Evolutionary conservation across 2,888 invertebrate genomes (phyloP).

Genomic region (Leptinotarsa peninsularis): DNA sequence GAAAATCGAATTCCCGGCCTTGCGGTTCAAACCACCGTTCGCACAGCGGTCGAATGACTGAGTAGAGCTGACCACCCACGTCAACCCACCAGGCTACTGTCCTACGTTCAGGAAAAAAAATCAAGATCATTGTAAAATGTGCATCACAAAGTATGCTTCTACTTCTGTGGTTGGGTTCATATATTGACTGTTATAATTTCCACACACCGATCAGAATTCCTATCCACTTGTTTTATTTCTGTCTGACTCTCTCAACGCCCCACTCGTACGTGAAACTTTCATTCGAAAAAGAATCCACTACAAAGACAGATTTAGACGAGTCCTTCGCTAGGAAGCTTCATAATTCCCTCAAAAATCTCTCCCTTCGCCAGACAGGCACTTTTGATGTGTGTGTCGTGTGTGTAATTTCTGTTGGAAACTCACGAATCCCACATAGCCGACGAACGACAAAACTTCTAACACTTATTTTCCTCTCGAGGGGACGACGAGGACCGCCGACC

Average conservation of each 20-base stretch:
- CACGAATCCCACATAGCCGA: slow-evolving; percentile 7
- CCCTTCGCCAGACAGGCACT: slow-evolving; percentile 5
- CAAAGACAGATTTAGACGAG: background rate
- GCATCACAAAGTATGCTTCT: too few relatives aligned
- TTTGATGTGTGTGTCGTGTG: slow-evolving; percentile 18
- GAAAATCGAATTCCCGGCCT: too few relatives aligned
- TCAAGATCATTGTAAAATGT: too few relatives aligned
- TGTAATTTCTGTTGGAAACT: slow-evolving; percentile 18
- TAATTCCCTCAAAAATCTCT: slow-evolving; percentile 8
- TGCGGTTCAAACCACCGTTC: too few relatives aligned
- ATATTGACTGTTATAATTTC: too few relatives aligned
- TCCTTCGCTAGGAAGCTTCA: background rate
- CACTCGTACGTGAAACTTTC: background rate
- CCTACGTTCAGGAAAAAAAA: too few relatives aligned
- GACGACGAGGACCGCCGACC: background rate
- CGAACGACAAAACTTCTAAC: slow-evolving; percentile 15
- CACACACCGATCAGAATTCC: too few relatives aligned
- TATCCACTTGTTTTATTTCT: too few relatives aligned
- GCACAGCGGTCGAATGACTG: too few relatives aligned
- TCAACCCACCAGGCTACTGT: too few relatives aligned
- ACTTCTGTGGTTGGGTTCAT: too few relatives aligned
- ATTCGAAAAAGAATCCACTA: background rate
- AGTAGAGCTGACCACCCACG: too few relatives aligned
- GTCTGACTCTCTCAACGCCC: background rate
- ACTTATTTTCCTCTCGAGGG: slow-evolving; percentile 10